Percentiles rank a stretch among this genome's conserved stretches.
phyloP scores from a whole-genome alignment of 2,113 vertebrate species.

The Alces alces region DNA sequence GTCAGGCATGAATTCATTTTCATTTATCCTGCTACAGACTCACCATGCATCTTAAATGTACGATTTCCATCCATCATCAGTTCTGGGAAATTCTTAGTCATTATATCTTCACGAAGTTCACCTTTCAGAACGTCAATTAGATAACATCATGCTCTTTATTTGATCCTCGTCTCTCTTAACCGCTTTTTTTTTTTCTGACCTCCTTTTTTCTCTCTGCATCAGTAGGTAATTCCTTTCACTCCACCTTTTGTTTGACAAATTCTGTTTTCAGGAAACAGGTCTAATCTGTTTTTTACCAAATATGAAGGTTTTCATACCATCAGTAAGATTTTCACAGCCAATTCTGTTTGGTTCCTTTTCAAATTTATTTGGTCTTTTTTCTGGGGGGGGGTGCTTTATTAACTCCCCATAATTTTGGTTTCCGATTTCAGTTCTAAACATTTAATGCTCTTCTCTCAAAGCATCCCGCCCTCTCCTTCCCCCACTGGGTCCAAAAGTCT shows the following conservation, averaged over 20 bases:
- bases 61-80: background rate
- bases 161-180: background rate
- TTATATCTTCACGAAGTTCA: background rate
- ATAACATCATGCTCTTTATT: background rate
- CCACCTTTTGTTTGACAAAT: background rate
- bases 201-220: background rate
- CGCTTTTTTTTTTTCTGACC: background rate
- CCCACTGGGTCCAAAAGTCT: background rate
- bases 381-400: background rate
- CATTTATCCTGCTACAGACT: background rate
- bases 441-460: background rate
- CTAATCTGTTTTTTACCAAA: background rate
- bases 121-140: rapidly evolving
- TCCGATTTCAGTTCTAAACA: background rate
- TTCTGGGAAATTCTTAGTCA: background rate
- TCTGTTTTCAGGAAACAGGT: background rate
- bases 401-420: background rate
- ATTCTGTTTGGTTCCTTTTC: background rate
- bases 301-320: background rate
- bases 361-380: background rate
- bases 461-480: background rate
- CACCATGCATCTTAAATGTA: background rate
- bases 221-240: background rate
- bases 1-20: background rate
- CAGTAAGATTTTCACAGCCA: background rate